phyloP scores from a whole-genome alignment of 92 coral and sea anemone genomes.

The Pocillopora meandrina region DNA sequence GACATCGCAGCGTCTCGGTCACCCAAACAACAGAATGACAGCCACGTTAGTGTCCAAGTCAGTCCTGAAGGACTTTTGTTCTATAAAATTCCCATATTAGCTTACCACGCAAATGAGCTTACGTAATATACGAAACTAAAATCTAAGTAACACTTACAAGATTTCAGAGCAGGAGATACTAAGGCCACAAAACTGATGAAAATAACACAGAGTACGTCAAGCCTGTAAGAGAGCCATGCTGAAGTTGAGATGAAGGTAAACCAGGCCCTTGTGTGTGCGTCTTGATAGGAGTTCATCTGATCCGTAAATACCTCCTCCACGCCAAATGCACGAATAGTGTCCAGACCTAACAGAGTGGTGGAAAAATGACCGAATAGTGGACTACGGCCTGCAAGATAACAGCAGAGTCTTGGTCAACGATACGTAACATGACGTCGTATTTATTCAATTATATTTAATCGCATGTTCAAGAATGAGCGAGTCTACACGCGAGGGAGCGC shows the following conservation, averaged over 20 bases:
- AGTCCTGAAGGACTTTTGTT: no score
- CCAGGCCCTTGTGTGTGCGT: constrained; percentile 94
- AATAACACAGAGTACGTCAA: constrained; percentile 76
- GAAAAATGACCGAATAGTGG: constrained; percentile 95
- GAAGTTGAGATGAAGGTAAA: constrained; percentile 79
- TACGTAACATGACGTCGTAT: background rate
- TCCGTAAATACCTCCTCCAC: constrained; percentile 75
- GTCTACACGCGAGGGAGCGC: no score
- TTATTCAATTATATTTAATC: background rate
- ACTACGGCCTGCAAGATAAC: constrained; percentile 76
- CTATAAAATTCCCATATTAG: no score
- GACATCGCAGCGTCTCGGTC: no score
- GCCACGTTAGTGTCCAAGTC: no score
- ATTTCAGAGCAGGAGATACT: constrained; percentile 79
- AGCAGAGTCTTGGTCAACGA: no score
- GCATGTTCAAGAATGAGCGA: no score
- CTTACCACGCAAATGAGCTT: no score
- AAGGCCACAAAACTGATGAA: constrained; percentile 82
- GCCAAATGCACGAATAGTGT: constrained; percentile 88
- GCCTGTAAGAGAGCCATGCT: constrained; percentile 83
- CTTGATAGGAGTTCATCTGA: constrained; percentile 84
- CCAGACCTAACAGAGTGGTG: constrained; percentile 95
- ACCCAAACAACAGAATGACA: no score
- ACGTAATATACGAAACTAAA: background rate
- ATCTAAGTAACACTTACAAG: constrained; percentile 50